Evolutionary conservation across 2,888 invertebrate species (phyloP).

Genomic region (Agriopis aurantiaria): DNA sequence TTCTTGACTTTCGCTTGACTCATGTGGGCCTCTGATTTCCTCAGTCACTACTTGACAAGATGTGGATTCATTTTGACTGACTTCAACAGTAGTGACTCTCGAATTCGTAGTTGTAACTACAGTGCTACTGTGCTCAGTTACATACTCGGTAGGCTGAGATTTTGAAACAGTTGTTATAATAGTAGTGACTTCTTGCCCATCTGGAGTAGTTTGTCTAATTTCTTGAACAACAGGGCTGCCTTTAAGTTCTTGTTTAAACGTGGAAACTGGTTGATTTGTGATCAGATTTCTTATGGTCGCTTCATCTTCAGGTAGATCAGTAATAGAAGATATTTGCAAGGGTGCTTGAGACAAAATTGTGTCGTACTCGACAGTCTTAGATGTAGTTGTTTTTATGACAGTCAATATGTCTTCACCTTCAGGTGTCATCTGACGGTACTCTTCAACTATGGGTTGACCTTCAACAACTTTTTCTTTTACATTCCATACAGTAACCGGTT

Average conservation of each 20-base stretch:
- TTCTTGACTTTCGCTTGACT: constrained; percentile 51
- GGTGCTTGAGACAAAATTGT: constrained; percentile 43
- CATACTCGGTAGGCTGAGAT: constrained; percentile 61
- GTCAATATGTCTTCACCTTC: constrained; percentile 62
- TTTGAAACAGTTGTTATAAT: constrained; percentile 59
- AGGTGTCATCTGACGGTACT: constrained; percentile 54
- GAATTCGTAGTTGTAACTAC: constrained; percentile 67
- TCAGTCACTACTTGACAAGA: constrained; percentile 66
- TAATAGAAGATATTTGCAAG: constrained; percentile 27
- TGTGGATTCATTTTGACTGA: constrained; percentile 67
- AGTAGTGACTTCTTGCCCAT: constrained; percentile 62
- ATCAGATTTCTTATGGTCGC: constrained; percentile 13
- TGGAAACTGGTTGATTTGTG: constrained; percentile 12
- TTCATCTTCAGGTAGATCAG: constrained; percentile 29
- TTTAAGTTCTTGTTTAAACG: constrained; percentile 18
- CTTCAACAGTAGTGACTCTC: constrained; percentile 69
- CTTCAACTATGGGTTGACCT: constrained; percentile 56
- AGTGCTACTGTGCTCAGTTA: constrained; percentile 68
- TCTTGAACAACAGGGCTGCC: constrained; percentile 47
- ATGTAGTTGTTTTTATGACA: constrained; percentile 59
- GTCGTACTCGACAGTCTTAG: constrained; percentile 60
- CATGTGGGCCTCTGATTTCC: constrained; percentile 53
- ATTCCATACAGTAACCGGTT: constrained; percentile 42
- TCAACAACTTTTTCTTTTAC: constrained; percentile 51
- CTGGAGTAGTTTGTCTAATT: constrained; percentile 54